Conservation (phyloP, 2,113 vertebrate genomes). For the Asarcornis scutulata region DNA sequence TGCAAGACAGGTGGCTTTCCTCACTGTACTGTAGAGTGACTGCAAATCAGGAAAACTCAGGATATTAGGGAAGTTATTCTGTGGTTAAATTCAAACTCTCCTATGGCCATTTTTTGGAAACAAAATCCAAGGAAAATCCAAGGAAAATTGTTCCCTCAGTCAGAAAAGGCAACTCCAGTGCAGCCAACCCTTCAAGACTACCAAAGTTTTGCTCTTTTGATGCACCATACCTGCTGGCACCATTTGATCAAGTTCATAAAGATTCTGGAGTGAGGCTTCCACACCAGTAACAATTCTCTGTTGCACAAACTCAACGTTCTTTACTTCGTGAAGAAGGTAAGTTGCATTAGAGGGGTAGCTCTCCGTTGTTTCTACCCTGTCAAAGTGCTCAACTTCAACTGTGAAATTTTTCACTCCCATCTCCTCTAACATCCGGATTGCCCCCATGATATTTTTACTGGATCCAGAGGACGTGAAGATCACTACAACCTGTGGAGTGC, state of each 20-base stretch:
- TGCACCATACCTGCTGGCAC: slow-evolving; percentile 34
- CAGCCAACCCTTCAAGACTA: background rate
- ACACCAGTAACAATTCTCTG: slow-evolving; percentile 52
- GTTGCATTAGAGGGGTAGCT: slow-evolving; percentile 32
- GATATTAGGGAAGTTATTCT: background rate
- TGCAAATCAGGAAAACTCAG: background rate
- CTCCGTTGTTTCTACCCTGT: slow-evolving; percentile 31
- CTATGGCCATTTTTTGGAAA: background rate
- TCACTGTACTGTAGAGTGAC: background rate
- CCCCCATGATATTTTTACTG: slow-evolving; percentile 54
- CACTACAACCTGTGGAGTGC: slow-evolving; percentile 76
- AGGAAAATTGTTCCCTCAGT: background rate
- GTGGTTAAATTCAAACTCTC: background rate
- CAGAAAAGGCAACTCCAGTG: background rate
- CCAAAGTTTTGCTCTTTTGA: background rate
- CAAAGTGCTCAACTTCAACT: slow-evolving; percentile 62
- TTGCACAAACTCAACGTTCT: background rate
- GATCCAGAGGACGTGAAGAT: slow-evolving; percentile 79
- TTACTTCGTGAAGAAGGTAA: background rate
- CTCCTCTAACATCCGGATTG: slow-evolving; percentile 65
- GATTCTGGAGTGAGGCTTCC: background rate
- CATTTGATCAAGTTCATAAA: background rate
- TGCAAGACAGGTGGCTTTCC: background rate
- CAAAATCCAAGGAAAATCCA: background rate
- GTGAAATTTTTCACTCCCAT: slow-evolving; percentile 73